Evolutionary conservation across 1,140 invertebrate genomes (phyloP).

Genomic region (Drosophila ercepeae): DNA sequence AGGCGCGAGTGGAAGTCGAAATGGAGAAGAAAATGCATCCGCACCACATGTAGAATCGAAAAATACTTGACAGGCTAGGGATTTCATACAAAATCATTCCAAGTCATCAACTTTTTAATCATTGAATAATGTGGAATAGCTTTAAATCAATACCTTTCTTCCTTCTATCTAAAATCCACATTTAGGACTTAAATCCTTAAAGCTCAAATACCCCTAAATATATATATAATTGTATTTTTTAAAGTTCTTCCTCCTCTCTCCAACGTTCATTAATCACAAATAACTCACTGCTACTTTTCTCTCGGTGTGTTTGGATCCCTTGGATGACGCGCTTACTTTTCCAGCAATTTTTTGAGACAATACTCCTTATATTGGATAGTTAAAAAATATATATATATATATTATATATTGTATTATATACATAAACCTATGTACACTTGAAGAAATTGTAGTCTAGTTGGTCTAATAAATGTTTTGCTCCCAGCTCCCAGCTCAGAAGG

Average conservation of each 20-base stretch:
- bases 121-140: neutral
- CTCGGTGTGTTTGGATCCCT: neutral
- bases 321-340: conserved; percentile 17
- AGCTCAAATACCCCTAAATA: conserved; percentile 31
- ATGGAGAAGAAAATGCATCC: conserved; percentile 89
- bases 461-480: conserved; percentile 58
- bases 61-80: conserved; percentile 13
- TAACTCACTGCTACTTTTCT: conserved; percentile 14
- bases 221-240: conserved; percentile 21
- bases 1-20: conserved; percentile 87
- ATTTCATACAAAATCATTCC: conserved; percentile 1
- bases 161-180: too few relatives aligned
- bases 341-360: conserved; percentile 64
- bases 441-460: conserved; percentile 54
- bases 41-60: conserved; percentile 72
- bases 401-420: conserved; percentile 37
- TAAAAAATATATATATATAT: conserved; percentile 49
- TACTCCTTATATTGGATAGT: conserved; percentile 59
- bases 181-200: too few relatives aligned
- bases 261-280: neutral
- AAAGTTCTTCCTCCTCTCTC: neutral
- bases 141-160: neutral
- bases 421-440: conserved; percentile 35
- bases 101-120: neutral
- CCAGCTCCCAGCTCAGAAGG: conserved; percentile 21